Evolutionary conservation across 2,797 vertebrate species (phyloP).

Genomic region (Poecilia gillii): DNA sequence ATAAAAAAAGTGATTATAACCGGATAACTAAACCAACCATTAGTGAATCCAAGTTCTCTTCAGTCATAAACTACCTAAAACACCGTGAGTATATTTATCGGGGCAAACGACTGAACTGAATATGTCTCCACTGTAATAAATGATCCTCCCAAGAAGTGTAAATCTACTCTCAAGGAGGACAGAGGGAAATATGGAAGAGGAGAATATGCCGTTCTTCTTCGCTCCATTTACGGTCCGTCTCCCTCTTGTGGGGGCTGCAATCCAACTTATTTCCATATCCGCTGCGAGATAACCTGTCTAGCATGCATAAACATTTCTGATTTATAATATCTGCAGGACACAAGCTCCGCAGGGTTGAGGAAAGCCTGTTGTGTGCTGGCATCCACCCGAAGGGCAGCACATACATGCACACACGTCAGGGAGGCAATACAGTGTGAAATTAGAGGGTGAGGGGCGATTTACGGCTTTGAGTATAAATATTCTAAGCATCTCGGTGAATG

Average conservation of each 20-base stretch:
- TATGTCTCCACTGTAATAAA: constrained; percentile 19
- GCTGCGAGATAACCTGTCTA: constrained; percentile 39
- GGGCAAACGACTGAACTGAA: constrained; percentile 1
- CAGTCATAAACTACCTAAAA: constrained; percentile 1
- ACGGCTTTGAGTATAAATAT: constrained; percentile 36
- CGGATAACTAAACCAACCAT: neutral
- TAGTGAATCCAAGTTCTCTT: neutral
- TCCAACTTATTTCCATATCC: constrained; percentile 50
- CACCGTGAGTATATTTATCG: neutral
- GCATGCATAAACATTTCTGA: constrained; percentile 51
- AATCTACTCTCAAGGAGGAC: constrained; percentile 27
- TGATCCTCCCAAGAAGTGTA: constrained; percentile 36
- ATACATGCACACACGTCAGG: neutral
- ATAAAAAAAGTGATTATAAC: neutral
- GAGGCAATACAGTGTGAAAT: constrained; percentile 35
- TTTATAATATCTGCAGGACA: constrained; percentile 41
- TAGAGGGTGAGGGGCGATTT: constrained; percentile 30
- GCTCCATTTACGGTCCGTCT: constrained; percentile 68
- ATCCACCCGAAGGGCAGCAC: constrained; percentile 10
- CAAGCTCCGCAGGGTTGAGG: constrained; percentile 21
- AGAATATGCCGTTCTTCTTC: constrained; percentile 18
- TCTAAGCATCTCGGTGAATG: neutral
- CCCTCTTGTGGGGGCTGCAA: constrained; percentile 22
- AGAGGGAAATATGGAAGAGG: constrained; percentile 16
- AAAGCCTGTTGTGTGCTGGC: constrained; percentile 17